A percentile compares a stretch with the other conserved stretches of the same genome.
Evolutionary conservation across 2,888 invertebrate species (phyloP).

Genomic region (Notocelia uddmanniana): DNA sequence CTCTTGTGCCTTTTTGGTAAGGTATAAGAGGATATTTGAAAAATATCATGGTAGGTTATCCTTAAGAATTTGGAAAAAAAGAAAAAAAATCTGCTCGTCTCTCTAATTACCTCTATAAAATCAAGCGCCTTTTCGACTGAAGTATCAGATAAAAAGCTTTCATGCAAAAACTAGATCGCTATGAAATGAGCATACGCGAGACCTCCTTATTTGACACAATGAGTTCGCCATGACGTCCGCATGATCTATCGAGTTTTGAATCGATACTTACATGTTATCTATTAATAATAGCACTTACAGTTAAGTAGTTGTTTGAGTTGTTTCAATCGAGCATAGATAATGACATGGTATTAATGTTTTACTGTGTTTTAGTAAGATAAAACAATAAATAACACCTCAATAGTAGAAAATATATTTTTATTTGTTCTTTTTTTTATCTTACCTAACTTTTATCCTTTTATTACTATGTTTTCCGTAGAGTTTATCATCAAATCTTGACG

Average conservation of each 20-base stretch:
- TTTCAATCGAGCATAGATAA: neutral
- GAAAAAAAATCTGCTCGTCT: too few species aligned
- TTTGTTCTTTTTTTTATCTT: too few species aligned
- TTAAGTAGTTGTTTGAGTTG: neutral
- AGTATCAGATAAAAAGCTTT: conserved; percentile 45
- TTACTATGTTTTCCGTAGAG: conserved; percentile 47
- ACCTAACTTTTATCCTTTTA: too few species aligned
- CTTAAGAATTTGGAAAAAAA: too few species aligned
- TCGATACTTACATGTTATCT: conserved; percentile 31
- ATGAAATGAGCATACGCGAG: conserved; percentile 58
- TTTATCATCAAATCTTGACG: conserved; percentile 43
- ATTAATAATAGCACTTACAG: conserved; percentile 17
- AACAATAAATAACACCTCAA: neutral
- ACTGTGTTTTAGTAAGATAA: neutral
- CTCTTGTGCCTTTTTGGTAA: too few species aligned
- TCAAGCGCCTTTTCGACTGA: neutral
- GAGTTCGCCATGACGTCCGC: conserved; percentile 50
- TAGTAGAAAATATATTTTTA: neutral
- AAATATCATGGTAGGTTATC: too few species aligned
- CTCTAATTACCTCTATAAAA: too few species aligned
- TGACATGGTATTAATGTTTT: conserved; percentile 12
- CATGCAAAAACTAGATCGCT: conserved; percentile 58
- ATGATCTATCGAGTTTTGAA: conserved; percentile 34
- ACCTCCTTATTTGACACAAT: conserved; percentile 52
- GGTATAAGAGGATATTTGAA: too few species aligned